phyloP scores from a whole-genome alignment of 2,888 invertebrate genomes.

The Beris morrisii region DNA sequence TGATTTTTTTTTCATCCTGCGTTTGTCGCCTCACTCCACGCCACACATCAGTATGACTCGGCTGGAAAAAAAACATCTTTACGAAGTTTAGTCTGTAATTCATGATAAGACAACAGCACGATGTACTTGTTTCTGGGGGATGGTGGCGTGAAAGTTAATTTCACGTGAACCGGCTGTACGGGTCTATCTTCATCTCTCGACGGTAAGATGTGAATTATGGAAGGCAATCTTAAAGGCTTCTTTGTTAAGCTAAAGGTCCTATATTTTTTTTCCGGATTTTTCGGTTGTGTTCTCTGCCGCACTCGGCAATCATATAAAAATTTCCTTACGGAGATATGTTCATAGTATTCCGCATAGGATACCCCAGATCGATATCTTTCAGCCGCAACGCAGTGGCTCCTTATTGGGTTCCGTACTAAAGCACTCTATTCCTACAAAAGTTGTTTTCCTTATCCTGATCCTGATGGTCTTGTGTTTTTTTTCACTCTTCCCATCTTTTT shows the following conservation, averaged over 20 bases:
- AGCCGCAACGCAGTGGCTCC: conserved; percentile 6
- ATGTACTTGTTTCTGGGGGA: neutral
- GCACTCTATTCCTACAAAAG: neutral
- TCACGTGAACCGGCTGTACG: neutral
- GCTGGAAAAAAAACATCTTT: conserved; percentile 2
- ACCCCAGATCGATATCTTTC: conserved; percentile 1
- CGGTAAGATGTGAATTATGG: neutral
- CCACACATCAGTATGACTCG: neutral
- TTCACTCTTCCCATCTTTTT: neutral
- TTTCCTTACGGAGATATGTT: neutral
- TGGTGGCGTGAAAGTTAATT: neutral
- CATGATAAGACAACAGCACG: conserved; percentile 3
- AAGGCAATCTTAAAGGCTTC: conserved; percentile 13
- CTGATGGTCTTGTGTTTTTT: neutral
- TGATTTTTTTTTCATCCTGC: conserved; percentile 7
- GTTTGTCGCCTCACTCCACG: neutral
- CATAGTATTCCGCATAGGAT: neutral
- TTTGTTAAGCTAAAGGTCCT: conserved; percentile 4
- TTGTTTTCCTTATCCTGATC: neutral
- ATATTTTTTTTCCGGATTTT: neutral
- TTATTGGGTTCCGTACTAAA: neutral
- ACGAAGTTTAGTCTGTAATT: conserved; percentile 22
- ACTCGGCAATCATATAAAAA: conserved; percentile 5
- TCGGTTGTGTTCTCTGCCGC: neutral
- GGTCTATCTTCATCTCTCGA: neutral